phyloP scores from a whole-genome alignment of 2,888 invertebrate species.

The Euclidia mi region DNA sequence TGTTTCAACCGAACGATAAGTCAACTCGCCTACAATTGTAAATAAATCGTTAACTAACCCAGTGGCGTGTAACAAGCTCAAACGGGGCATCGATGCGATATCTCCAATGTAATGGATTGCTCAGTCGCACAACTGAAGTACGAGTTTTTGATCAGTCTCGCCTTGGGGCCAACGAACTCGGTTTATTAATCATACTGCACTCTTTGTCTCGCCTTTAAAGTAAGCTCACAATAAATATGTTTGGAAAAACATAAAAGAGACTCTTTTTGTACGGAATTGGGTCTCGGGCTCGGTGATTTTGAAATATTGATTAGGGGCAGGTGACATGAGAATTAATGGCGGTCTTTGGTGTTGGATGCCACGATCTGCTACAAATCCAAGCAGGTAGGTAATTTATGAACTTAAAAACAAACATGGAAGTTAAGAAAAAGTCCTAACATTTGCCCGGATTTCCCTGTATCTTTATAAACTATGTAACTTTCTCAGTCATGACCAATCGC shows the following conservation, averaged over 20 bases:
- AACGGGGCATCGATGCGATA: constrained; percentile 64
- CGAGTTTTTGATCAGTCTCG: constrained; percentile 81
- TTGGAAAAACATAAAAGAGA: constrained; percentile 7
- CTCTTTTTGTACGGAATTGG: constrained; percentile 9
- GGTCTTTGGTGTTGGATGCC: not conserved
- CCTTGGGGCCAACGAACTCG: constrained; percentile 80
- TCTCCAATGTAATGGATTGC: constrained; percentile 83
- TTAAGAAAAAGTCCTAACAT: too few species aligned
- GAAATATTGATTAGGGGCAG: not conserved
- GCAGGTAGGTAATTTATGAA: too few species aligned
- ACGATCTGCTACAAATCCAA: not conserved
- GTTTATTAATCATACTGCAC: constrained; percentile 75
- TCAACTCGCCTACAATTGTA: constrained; percentile 53
- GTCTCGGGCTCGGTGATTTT: not conserved
- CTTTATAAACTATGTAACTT: too few species aligned
- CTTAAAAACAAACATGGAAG: too few species aligned
- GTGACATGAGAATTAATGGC: not conserved
- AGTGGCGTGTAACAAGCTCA: constrained; percentile 56
- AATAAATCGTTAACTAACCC: constrained; percentile 51
- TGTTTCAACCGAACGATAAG: constrained; percentile 29
- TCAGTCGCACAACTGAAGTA: constrained; percentile 71
- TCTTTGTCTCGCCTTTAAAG: constrained; percentile 60
- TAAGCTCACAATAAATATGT: constrained; percentile 18
- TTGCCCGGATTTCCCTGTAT: too few species aligned
- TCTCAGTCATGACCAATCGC: too few species aligned